phyloP scores from a whole-genome alignment of 2,113 vertebrate genomes.

The Tautogolabrus adspersus region DNA sequence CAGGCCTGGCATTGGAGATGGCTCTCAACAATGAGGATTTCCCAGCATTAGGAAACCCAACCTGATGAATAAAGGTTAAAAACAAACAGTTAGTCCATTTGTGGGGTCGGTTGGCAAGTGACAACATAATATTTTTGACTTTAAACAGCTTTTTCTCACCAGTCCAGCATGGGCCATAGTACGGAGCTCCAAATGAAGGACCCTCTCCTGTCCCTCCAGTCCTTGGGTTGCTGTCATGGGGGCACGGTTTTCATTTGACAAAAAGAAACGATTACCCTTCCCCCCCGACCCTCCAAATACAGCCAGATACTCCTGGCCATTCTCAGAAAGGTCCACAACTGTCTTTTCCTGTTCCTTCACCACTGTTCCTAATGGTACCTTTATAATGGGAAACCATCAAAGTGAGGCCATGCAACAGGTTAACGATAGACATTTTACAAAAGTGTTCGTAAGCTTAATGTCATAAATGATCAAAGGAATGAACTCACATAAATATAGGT shows the following conservation, averaged over 20 bases:
- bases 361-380: constrained; percentile 95
- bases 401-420: neutral
- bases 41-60: constrained; percentile 96
- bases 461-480: neutral
- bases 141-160: constrained; percentile 77
- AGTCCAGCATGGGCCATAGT: constrained; percentile 95
- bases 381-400: neutral
- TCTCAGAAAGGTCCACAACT: constrained; percentile 86
- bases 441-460: neutral
- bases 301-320: constrained; percentile 89
- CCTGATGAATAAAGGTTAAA: constrained; percentile 77
- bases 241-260: constrained; percentile 94
- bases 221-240: constrained; percentile 86
- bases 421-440: neutral
- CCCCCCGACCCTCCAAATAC: constrained; percentile 91
- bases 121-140: neutral
- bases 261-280: constrained; percentile 94
- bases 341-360: constrained; percentile 87
- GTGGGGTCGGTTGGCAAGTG: neutral
- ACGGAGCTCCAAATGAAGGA: constrained; percentile 91
- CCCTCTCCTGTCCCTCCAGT: constrained; percentile 86
- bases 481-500: constrained; percentile 86
- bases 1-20: constrained; percentile 91
- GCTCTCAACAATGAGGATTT: constrained; percentile 94
- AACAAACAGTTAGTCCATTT: neutral